Base-by-base conservation (phyloP, 1,140 invertebrate genomes). In the Procambarus clarkii region DNA sequence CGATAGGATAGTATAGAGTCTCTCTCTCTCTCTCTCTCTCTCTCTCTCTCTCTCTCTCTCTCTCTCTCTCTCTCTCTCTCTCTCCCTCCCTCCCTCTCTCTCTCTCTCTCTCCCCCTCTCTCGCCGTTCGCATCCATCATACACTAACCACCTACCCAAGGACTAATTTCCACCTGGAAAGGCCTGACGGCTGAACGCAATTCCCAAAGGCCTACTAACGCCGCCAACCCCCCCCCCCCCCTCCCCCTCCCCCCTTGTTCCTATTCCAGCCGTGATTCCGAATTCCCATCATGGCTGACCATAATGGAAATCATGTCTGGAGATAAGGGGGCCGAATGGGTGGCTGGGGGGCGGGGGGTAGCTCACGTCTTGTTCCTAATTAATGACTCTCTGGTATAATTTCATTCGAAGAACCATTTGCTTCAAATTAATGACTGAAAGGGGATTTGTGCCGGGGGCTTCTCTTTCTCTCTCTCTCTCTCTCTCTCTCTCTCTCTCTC, bases 211-310 rank as follows among this genome's bases (percentile, higher is more conserved):
- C 21, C 60, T 21, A 15, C 60, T 15, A n/a, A 64, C 15, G 5
- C 60, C 11, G 2, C 2, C 60, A 13, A 79, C 77, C 34, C 45
- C 45, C 45, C n/a, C n/a, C n/a, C n/a, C n/a, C n/a, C n/a, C n/a
- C n/a, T 46, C 21, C 77, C 34, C 77, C 44, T 79, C 46, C 13
- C n/a, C 45, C 48, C n/a, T n/a, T 54, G 79, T 81, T 81, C 48
- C 79, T 54, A 81, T 81, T 79, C 77, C 77, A 79, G 77, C 77
- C 77, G 77, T 50, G 45, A 79, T 79, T 79, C 77, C 45, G 48
- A 50, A 79, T 79, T 81, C 79, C 79, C 79, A 81, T 81, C 79
- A 81, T 81, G 79, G 79, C 79, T 50, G 79, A 54, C 79, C 48
- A 54, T 54, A 81, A 81, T 81, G 79, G 79, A 81, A 81, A 81